Evolutionary conservation across 2,797 vertebrate genomes (phyloP), one percentile per base, ranked within the genome.

Genomic region (Lithobates pipiens): DNA sequence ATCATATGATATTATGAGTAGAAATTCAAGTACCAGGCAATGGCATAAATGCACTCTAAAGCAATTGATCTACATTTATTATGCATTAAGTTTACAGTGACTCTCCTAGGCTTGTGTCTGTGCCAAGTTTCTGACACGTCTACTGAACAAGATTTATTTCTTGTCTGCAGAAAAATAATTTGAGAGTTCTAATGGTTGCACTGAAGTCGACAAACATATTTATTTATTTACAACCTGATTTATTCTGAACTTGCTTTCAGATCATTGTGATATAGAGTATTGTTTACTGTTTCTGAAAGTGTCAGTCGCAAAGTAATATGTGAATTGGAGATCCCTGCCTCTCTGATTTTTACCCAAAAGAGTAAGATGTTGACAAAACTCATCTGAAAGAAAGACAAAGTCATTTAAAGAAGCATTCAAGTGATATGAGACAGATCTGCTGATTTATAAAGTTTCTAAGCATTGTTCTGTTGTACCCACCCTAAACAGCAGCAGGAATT

Each of bases 1-100:
- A 78, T 78, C 68, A 42, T 34, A 16, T 50, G 44, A 29, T 67
- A 36, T 73, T 65, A 42, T 63, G 57, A 73, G 57, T n/a, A 75
- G 61, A 85, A 27, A 85, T 85, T n/a, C 77, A 80, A 85, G 44
- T 18, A 85, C 71, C 29, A 18, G 39, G 54, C 61, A 80, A 68
- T 23, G 15, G 77, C 44, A 57, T 32, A 69, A 75, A 76, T 76
- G 71, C 63, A 80, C 77, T 85, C 77, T 42, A 69, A 76, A 69
- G 70, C 70, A 54, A 80, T 80, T 76, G 84, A 80, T 75, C 84
- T 85, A n/a, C 77, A 85, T 85, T 75, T 76, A 80, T 80, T 75
- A 85, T 85, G 71, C 63, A 85, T 85, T 80, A 85, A 75, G 84
- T 65, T 57, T 85, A 80, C 77, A 76, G 63, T 69, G 77, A 50